Base-by-base conservation (phyloP, 2,888 invertebrate species). In the Osmoderma eremita region DNA sequence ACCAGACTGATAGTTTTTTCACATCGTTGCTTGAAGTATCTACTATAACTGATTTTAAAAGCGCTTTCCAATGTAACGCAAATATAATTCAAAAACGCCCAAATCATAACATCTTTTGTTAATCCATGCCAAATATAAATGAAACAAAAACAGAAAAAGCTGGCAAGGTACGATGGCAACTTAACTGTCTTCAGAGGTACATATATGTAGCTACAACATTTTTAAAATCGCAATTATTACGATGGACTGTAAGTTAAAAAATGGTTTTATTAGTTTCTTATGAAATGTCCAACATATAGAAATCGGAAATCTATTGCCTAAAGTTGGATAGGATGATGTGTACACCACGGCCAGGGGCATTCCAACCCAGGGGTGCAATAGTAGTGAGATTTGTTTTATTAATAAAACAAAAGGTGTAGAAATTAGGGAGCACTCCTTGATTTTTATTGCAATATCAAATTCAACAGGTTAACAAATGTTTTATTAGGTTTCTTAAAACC, bases 111-210 rank as follows among this genome's bases (percentile, higher is more conserved):
- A 75, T 89, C 89, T 70, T 84, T 83, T 68, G 90, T 88, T 51
- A 63, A 67, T 38, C 96, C 96, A 81, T 98, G 98, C 97, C 97
- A 98, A 69, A 94, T 79, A 76, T 89, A 95, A 30, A 97, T 91
- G 80, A 95, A 97, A 17, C 85, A 76, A 82, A 97, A 96, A 77
- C 91, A 91, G 1, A 87, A 73, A 42, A 90, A 84, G n/a, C 92
- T 93, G 48, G 58, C 56, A 58, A 53, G 50, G 49, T 65, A 63
- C 58, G 24, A 42, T 12, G 62, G 41, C 5, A 53, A 53, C 45
- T 12, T 70, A 30, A 54, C 65, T 15, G 70, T 63, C 45, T 70
- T 68, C 73, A 84, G 78, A 41, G 95, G 94, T 70, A 89, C 84
- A 78, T 95, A 97, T 71, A 96, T 94, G 79, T 95, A 93, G 75